phyloP scores from a whole-genome alignment of 2,113 vertebrate species.

The Rhinolophus ferrumequinum region DNA sequence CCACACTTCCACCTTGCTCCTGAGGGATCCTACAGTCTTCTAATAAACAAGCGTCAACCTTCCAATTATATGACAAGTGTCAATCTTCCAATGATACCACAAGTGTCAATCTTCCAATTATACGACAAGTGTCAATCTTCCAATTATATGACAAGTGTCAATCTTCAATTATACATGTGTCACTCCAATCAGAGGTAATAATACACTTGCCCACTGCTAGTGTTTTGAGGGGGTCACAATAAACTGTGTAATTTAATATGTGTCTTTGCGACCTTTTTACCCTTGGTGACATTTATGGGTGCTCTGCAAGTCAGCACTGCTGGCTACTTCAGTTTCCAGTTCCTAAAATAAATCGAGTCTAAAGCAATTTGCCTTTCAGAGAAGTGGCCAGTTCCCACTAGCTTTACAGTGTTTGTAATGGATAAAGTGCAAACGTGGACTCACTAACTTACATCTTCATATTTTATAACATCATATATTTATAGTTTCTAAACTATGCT shows the following conservation, averaged over 20 bases:
- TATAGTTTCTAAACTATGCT: conserved; percentile 69
- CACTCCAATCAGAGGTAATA: neutral
- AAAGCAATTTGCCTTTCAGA: conserved; percentile 64
- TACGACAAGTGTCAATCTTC: too few relatives aligned
- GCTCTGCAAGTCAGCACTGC: neutral
- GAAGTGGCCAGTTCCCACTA: conserved; percentile 69
- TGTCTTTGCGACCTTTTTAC: neutral
- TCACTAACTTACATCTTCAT: conserved; percentile 48
- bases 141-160: too few relatives aligned
- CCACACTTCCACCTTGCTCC: too few relatives aligned
- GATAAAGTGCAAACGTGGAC: conserved; percentile 49
- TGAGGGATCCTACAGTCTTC: too few relatives aligned
- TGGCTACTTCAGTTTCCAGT: conserved; percentile 3
- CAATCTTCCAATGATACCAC: too few relatives aligned
- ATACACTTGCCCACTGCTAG: neutral
- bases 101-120: too few relatives aligned
- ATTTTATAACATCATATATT: conserved; percentile 65
- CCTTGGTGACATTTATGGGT: neutral
- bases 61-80: too few relatives aligned
- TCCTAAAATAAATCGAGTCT: conserved; percentile 72
- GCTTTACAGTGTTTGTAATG: conserved; percentile 63
- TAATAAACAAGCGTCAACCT: too few relatives aligned
- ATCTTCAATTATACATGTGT: too few relatives aligned
- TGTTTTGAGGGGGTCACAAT: neutral
- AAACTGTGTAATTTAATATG: neutral